phyloP scores from a whole-genome alignment of 2,113 vertebrate genomes.

The Machaerirhynchus nigripectus region DNA sequence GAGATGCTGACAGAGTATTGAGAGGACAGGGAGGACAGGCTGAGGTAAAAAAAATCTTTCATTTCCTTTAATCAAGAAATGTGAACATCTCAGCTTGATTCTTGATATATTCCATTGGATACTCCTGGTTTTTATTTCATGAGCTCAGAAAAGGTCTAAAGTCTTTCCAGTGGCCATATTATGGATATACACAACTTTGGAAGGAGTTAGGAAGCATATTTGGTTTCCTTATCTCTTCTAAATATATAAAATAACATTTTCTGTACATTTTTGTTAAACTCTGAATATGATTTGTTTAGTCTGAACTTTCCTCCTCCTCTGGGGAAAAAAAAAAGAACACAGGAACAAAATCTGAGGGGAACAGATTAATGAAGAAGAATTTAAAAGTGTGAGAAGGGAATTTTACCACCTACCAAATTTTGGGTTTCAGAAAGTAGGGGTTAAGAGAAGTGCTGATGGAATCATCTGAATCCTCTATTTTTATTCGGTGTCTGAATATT shows the following conservation, averaged over 20 bases:
- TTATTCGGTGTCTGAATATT: not conserved
- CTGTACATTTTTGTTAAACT: not conserved
- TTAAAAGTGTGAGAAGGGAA: not conserved
- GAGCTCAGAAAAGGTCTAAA: not conserved
- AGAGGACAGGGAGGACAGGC: not conserved
- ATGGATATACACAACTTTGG: not conserved
- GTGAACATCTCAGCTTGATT: not conserved
- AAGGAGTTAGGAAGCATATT: not conserved
- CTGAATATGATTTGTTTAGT: not conserved
- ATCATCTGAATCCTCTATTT: not conserved
- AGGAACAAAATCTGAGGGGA: not conserved
- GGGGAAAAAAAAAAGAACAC: no score
- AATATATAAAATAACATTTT: not conserved
- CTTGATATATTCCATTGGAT: not conserved
- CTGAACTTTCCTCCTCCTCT: not conserved
- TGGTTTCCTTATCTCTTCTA: not conserved
- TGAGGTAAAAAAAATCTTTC: not conserved
- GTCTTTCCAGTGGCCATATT: not conserved
- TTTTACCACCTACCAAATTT: not conserved
- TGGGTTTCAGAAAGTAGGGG: not conserved
- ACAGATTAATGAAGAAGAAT: not conserved
- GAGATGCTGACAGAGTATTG: not conserved
- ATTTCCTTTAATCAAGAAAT: not conserved
- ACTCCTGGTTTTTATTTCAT: not conserved
- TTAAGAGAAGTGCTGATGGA: not conserved